phyloP scores from a whole-genome alignment of 2,113 vertebrate species.

The Bostrychus sinensis region DNA sequence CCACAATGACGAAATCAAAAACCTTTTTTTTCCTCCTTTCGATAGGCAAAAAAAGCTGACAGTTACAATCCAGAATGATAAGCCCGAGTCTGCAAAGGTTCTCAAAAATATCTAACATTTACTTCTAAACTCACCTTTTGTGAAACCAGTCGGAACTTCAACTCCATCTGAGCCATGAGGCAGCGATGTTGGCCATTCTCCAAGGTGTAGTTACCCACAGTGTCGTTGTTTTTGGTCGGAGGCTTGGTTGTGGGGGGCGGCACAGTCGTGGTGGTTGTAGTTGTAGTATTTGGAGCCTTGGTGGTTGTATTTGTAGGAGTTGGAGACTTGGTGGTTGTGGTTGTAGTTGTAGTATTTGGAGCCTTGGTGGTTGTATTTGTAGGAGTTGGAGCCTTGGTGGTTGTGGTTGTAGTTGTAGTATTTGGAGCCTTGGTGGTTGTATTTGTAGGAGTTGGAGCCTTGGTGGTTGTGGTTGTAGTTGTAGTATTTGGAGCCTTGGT shows the following conservation, averaged over 20 bases:
- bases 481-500: neutral
- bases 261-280: neutral
- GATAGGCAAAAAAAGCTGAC: too few relatives aligned
- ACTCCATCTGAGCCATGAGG: constrained; percentile 47
- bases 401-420: neutral
- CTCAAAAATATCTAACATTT: neutral
- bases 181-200: neutral
- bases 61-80: neutral
- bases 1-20: neutral
- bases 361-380: neutral
- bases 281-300: neutral
- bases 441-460: neutral
- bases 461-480: neutral
- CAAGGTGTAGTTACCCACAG: constrained; percentile 60
- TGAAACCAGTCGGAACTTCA: constrained; percentile 62
- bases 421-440: neutral
- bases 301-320: neutral
- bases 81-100: neutral
- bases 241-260: neutral
- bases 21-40: too few relatives aligned
- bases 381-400: neutral
- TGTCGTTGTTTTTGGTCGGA: neutral
- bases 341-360: neutral
- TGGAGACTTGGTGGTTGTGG: neutral
- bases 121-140: constrained; percentile 35